Evolutionary conservation across 2,797 vertebrate genomes (phyloP).

Genomic region (Paguma larvata): DNA sequence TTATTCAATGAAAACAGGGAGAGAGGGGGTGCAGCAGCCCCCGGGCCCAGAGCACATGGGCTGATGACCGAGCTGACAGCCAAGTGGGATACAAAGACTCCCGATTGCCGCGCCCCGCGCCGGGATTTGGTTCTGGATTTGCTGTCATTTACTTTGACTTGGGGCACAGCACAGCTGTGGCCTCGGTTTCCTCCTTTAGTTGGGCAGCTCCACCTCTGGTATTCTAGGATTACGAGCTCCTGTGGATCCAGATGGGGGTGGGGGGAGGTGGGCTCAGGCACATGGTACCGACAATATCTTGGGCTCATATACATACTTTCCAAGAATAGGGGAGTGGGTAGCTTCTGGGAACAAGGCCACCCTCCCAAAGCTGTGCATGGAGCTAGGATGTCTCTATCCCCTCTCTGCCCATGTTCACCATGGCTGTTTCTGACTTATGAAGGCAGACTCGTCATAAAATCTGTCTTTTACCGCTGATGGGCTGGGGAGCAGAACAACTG

Average conservation of each 20-base stretch:
- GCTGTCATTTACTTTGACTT: background rate
- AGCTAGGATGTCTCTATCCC: background rate
- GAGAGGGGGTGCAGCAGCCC: background rate
- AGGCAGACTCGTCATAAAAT: background rate
- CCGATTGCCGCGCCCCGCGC: background rate
- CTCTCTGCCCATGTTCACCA: background rate
- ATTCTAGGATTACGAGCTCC: background rate
- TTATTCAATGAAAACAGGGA: background rate
- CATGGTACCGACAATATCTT: background rate
- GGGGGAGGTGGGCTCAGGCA: background rate
- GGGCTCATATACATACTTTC: background rate
- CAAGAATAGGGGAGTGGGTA: background rate
- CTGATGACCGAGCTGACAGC: background rate
- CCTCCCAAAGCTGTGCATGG: background rate
- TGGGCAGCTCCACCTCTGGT: background rate
- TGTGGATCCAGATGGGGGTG: background rate
- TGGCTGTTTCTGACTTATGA: background rate
- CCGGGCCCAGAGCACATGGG: background rate
- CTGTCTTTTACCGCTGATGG: background rate
- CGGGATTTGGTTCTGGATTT: background rate
- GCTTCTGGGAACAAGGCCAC: background rate
- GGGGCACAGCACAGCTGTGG: background rate
- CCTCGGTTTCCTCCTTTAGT: background rate
- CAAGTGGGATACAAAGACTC: background rate
- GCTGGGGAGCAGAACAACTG: background rate